Evolutionary conservation across 2,113 vertebrate species (phyloP).

Genomic region (Pleuronectes platessa): DNA sequence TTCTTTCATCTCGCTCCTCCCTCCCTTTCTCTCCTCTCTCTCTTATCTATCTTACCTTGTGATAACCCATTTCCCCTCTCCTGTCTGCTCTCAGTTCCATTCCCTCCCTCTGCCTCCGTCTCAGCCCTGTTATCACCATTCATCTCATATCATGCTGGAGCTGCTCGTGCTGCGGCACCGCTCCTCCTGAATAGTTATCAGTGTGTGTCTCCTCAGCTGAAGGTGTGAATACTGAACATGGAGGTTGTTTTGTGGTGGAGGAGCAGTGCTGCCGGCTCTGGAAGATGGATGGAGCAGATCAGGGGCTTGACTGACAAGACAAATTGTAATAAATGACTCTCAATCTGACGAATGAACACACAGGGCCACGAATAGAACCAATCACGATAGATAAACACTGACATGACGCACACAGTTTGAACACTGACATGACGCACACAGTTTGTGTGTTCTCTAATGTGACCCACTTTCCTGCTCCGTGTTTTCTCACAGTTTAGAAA

Average conservation of each 20-base stretch:
- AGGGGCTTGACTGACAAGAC: constrained; percentile 68
- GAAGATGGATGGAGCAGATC: constrained; percentile 62
- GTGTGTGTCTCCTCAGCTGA: constrained; percentile 36
- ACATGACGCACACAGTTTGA: constrained; percentile 45
- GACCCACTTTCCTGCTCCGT: constrained; percentile 13
- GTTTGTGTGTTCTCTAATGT: constrained; percentile 27
- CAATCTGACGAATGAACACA: constrained; percentile 44
- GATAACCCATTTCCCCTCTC: constrained; percentile 29
- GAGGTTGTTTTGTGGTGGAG: neutral
- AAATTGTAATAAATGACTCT: constrained; percentile 69
- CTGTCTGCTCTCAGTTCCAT: constrained; percentile 10
- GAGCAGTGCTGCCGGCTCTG: neutral
- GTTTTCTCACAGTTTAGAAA: neutral
- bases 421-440: constrained; percentile 45
- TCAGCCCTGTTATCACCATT: constrained; percentile 2
- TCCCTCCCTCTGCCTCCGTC: neutral
- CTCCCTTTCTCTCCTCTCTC: neutral
- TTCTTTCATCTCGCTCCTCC: neutral
- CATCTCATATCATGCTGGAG: constrained; percentile 41
- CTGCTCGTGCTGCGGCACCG: neutral
- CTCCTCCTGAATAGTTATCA: constrained; percentile 56
- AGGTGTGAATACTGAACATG: constrained; percentile 62
- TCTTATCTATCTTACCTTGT: constrained; percentile 19
- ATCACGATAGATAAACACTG: constrained; percentile 61
- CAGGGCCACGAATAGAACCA: constrained; percentile 42